Base-by-base conservation (phyloP, 1,140 invertebrate species). In the Euwallacea fornicatus region DNA sequence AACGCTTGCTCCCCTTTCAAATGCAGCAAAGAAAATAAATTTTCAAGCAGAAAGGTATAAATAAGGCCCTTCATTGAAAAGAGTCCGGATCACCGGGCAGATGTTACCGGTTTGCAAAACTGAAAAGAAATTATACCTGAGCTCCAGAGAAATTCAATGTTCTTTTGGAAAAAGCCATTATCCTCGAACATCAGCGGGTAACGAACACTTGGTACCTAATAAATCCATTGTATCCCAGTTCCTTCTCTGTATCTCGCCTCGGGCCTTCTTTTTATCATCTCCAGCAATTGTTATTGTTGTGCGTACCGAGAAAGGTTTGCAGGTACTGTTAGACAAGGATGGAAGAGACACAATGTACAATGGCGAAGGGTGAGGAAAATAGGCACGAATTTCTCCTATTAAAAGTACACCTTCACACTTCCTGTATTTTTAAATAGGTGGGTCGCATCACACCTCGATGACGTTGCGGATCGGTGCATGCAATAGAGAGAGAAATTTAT, bases 401-500 rank as follows among this genome's bases (percentile, higher is more conserved):
- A n/a, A 33, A 33, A 21, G 55, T 56, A 56, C 55, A 16, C 55
- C 55, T 56, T 56, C 55, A 21, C 15, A 56, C 55, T 56, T 56
- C 55, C 55, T 56, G 55, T 56, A 11, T 56, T 15, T 56, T 7
- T 56, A 56, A 56, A 56, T 56, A 56, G 55, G n/a, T 56, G 15
- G 55, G 33, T 44, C 33, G 33, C 42, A 61, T 61, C 42, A 16
- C 42, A 43, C 42, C 33, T 61, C 10, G 42, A 33, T 33, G 41
- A 65, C 63, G 47, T 16, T 53, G 44, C 63, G 44, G 44, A 53
- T 41, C 15, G 7, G 7, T 6, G 21, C 6, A n/a, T 33, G 21
- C 21, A 33, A 33, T 33, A 33, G 21, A 33, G 21, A 33, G 21
- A 33, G 21, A 33, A 33, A 33, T 33, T 33, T 33, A 33, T 33